Percentiles rank a stretch among this genome's conserved stretches.
Evolutionary conservation across 2,113 vertebrate genomes (phyloP).

Genomic region (Coptodon bakossiorum): DNA sequence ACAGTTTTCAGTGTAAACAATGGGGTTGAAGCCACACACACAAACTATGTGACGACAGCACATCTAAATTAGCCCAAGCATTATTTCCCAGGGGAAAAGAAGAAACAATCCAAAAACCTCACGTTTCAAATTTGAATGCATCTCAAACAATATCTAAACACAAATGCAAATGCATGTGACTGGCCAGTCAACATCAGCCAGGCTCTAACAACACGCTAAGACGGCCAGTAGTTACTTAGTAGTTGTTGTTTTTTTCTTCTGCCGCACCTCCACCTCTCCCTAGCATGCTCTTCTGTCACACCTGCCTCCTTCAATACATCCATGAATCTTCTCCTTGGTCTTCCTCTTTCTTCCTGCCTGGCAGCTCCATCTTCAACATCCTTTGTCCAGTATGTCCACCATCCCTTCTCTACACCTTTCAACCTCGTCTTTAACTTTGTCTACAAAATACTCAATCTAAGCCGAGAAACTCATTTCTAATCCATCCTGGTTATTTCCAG

Average conservation of each 20-base stretch:
- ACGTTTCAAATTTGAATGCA: not conserved
- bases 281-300: not conserved
- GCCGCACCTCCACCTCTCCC: not conserved
- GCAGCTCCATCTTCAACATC: not conserved
- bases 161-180: rapidly evolving
- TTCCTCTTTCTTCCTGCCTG: not conserved
- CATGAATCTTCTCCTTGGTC: not conserved
- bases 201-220: not conserved
- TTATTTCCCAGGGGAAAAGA: not conserved
- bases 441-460: not conserved
- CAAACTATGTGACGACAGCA: not conserved
- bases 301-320: not conserved
- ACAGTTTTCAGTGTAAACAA: not conserved
- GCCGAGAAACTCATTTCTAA: not conserved
- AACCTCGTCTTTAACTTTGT: not conserved
- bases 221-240: not conserved
- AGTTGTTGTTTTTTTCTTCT: rapidly evolving
- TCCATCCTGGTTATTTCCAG: not conserved
- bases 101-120: not conserved
- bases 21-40: not conserved
- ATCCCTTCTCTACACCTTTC: not conserved
- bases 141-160: not conserved
- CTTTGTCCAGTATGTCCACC: not conserved
- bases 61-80: not conserved
- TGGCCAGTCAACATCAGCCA: rapidly evolving